Conservation (phyloP, 2,113 vertebrate genomes). For the Myrmecobius fasciatus region DNA sequence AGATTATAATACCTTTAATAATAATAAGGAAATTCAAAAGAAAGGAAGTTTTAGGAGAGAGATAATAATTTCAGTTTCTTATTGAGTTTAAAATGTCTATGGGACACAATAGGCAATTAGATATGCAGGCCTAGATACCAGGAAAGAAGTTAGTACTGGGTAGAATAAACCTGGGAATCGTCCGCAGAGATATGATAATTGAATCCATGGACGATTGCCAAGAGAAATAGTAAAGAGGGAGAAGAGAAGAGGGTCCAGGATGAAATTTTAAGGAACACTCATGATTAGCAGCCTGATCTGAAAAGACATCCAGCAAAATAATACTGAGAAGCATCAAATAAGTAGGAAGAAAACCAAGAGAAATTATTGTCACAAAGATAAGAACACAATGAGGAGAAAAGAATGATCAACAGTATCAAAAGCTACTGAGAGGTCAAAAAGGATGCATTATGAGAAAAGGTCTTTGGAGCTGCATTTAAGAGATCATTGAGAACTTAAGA, state of each 20-base stretch:
- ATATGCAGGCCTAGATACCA: neutral
- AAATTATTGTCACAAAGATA: neutral
- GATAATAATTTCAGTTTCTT: neutral
- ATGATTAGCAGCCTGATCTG: neutral
- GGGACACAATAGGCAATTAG: neutral
- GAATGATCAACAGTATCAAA: neutral
- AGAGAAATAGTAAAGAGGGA: neutral
- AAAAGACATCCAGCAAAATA: neutral
- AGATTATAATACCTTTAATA: neutral
- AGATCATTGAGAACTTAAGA: neutral
- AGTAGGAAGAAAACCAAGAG: neutral
- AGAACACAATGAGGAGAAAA: neutral
- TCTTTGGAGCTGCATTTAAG: neutral
- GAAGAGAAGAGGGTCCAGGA: neutral
- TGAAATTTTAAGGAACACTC: neutral
- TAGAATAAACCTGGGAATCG: neutral
- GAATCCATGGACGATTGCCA: neutral
- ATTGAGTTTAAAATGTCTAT: neutral
- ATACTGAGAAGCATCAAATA: neutral
- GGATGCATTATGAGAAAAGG: neutral
- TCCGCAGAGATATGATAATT: neutral
- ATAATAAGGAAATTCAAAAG: neutral
- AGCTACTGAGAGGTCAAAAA: neutral
- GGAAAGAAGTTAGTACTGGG: neutral
- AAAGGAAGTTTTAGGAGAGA: neutral